phyloP scores from a whole-genome alignment of 2,797 vertebrate genomes.

The Falco peregrinus region DNA sequence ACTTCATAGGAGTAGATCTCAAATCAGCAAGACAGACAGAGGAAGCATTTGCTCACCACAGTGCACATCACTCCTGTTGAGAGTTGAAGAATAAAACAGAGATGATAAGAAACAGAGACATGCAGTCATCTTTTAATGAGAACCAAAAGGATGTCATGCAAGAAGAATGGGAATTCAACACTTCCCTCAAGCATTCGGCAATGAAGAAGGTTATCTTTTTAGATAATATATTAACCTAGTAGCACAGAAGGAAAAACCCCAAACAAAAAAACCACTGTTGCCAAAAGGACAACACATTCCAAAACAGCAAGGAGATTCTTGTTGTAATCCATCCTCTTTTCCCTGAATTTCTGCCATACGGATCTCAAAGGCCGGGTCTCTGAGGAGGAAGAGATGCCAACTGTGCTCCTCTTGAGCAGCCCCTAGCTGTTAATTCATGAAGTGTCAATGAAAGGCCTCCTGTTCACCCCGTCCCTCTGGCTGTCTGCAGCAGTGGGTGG shows the following conservation, averaged over 20 bases:
- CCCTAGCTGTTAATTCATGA: conserved; percentile 47
- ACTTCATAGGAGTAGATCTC: background rate
- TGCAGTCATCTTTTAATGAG: background rate
- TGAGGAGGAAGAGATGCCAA: conserved; percentile 25
- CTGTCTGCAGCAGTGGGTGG: conserved; percentile 24
- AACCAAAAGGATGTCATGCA: conserved; percentile 17
- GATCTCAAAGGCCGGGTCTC: background rate
- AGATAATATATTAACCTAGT: background rate
- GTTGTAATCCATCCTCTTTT: conserved; percentile 10
- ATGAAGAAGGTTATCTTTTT: background rate
- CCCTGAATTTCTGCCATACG: conserved; percentile 6
- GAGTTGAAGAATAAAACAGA: background rate
- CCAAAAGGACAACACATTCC: background rate
- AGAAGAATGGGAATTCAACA: conserved; percentile 12
- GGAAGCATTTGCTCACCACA: background rate
- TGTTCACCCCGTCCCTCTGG: background rate
- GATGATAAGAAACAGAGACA: conserved; percentile 40
- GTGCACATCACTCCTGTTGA: background rate
- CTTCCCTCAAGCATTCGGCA: background rate
- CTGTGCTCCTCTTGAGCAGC: conserved; percentile 14
- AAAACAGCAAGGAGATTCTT: background rate
- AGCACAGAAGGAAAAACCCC: conserved; percentile 1
- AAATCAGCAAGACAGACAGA: background rate
- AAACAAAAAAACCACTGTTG: background rate
- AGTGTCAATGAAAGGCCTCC: conserved; percentile 16